phyloP scores from a whole-genome alignment of 1,140 invertebrate genomes.

The Atta cephalotes region DNA sequence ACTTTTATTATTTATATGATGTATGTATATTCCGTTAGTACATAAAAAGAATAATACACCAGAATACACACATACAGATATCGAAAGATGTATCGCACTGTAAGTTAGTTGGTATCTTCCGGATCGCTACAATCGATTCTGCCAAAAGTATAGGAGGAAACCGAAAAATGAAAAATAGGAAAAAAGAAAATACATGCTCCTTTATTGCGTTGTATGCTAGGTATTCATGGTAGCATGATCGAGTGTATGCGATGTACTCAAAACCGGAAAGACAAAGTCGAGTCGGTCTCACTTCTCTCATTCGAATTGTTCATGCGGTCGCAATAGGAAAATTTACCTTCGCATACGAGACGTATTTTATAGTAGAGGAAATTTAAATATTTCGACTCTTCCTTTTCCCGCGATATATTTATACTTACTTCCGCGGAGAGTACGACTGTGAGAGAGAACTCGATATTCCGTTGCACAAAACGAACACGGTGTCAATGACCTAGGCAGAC shows the following conservation, averaged over 20 bases:
- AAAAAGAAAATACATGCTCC: slow-evolving; percentile 1
- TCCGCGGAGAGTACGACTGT: slow-evolving; percentile 3
- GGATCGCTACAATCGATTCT: slow-evolving; percentile 32
- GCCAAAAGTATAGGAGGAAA: background rate
- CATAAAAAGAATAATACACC: background rate
- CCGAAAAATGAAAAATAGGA: background rate
- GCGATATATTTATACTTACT: slow-evolving; percentile 25
- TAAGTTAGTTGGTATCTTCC: slow-evolving; percentile 24
- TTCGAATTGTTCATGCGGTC: background rate
- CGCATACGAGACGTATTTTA: slow-evolving; percentile 12
- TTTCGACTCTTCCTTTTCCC: background rate
- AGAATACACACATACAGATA: background rate
- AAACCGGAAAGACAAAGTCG: slow-evolving; percentile 46
- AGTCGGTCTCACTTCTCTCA: background rate
- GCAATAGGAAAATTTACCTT: slow-evolving; percentile 29
- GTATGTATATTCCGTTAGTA: background rate
- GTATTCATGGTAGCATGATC: background rate
- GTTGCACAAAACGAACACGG: slow-evolving; percentile 2
- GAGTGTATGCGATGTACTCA: slow-evolving; percentile 28
- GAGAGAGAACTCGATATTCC: slow-evolving; percentile 44
- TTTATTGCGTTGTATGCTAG: slow-evolving; percentile 36
- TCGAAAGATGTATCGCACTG: background rate
- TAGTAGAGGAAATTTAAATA: slow-evolving; percentile 27
- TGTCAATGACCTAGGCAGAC: slow-evolving; percentile 42
- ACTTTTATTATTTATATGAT: background rate